Percentiles rank a stretch among this genome's conserved stretches.
These are phyloP conservation scores for Osmerus mordax DNA, from an alignment of 2,113 vertebrate genomes.

Conservation along the genomic window DNA sequence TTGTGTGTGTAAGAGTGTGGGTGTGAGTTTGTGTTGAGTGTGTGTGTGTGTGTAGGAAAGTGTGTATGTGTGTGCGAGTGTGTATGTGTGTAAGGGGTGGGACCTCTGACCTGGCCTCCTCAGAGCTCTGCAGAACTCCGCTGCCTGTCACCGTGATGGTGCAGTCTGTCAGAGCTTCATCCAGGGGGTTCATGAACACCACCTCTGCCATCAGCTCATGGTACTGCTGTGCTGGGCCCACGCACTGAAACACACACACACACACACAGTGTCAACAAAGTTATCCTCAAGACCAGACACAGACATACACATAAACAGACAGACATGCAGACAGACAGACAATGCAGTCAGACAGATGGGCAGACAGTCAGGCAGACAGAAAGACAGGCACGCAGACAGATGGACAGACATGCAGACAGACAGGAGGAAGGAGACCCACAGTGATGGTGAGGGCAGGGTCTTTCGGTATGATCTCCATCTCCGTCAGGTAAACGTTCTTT, in stretches of 20 bases:
- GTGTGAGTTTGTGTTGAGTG: too few species aligned
- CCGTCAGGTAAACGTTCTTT: conserved; percentile 54
- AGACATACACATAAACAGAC: not conserved
- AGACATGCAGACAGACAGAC: too few species aligned
- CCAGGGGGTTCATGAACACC: conserved; percentile 70
- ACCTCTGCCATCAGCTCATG: conserved; percentile 46
- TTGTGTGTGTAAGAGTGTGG: too few species aligned
- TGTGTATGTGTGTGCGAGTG: too few species aligned
- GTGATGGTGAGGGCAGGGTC: conserved; percentile 60
- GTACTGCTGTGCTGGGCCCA: not conserved
- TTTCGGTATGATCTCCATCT: conserved; percentile 66
- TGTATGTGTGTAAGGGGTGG: not conserved
- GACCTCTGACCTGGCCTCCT: conserved; percentile 9
- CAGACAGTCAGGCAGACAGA: too few species aligned
- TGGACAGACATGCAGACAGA: too few species aligned
- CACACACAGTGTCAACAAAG: not conserved
- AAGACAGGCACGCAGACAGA: too few species aligned
- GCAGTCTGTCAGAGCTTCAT: conserved; percentile 61
- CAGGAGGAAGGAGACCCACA: conserved; percentile 52
- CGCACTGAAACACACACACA: conserved; percentile 34
- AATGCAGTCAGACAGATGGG: too few species aligned
- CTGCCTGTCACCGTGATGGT: conserved; percentile 65
- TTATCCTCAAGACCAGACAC: not conserved
- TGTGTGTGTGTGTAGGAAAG: too few species aligned
- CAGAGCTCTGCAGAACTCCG: conserved; percentile 60